These are phyloP conservation scores for Notiomystis cincta DNA, from an alignment of 2,113 vertebrate genomes.

Conservation along the genomic window DNA sequence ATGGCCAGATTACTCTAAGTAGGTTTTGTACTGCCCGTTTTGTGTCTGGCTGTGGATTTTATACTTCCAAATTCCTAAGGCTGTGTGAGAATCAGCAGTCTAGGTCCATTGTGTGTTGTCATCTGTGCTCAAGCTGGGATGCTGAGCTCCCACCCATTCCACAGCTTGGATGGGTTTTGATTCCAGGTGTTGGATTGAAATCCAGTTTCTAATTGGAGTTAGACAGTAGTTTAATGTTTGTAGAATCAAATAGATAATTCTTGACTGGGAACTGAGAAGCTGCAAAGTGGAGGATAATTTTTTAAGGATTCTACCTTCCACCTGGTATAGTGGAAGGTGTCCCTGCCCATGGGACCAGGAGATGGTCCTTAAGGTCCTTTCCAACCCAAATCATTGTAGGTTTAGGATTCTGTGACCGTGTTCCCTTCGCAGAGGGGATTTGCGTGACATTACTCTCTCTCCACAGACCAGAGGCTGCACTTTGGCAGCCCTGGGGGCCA, in stretches of 20 bases:
- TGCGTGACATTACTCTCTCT: background rate
- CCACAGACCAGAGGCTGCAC: constrained; percentile 82
- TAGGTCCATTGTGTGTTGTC: background rate
- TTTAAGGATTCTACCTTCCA: background rate
- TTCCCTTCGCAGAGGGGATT: background rate
- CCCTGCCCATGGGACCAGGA: background rate
- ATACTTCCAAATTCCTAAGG: background rate
- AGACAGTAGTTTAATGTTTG: background rate
- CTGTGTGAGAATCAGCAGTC: background rate
- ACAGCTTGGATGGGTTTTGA: background rate
- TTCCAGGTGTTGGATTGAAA: background rate
- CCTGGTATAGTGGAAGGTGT: background rate
- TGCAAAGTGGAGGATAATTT: background rate
- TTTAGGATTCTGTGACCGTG: background rate
- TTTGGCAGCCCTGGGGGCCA: constrained; percentile 88
- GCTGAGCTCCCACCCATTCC: background rate
- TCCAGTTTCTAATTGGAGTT: background rate
- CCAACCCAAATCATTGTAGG: background rate
- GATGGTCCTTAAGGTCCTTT: background rate
- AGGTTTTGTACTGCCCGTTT: background rate
- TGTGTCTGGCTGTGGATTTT: background rate
- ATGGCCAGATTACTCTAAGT: background rate
- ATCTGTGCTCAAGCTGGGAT: background rate
- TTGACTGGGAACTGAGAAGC: background rate
- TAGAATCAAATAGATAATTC: background rate